Percentiles rank a stretch among this genome's conserved stretches.
Conservation (phyloP, 2,888 invertebrate genomes). For the Gibbula magus region DNA sequence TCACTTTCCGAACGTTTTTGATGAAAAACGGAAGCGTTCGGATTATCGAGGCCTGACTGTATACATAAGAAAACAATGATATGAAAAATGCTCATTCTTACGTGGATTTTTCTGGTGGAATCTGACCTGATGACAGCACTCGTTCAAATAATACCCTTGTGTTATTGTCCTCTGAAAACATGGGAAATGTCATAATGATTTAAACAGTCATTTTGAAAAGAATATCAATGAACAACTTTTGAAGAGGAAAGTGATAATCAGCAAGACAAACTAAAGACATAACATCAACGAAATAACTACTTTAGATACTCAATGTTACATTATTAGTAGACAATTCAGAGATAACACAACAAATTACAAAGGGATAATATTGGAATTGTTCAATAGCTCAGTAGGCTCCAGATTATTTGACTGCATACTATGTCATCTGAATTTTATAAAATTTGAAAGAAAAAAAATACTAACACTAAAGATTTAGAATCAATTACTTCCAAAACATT, state of each 20-base stretch:
- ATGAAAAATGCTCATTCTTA: conserved; percentile 76
- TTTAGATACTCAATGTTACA: too few relatives aligned
- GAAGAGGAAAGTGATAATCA: background rate
- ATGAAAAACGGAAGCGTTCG: too few relatives aligned
- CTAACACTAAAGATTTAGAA: too few relatives aligned
- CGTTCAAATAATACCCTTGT: conserved; percentile 98
- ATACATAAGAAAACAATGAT: background rate
- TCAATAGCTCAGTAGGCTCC: too few relatives aligned
- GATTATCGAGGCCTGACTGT: background rate
- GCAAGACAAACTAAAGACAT: background rate
- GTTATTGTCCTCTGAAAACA: conserved; percentile 94
- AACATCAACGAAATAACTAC: too few relatives aligned
- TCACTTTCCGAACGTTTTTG: too few relatives aligned
- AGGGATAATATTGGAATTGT: too few relatives aligned
- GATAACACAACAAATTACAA: too few relatives aligned
- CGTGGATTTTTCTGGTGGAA: conserved; percentile 90
- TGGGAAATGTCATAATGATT: background rate
- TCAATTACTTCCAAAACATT: too few relatives aligned
- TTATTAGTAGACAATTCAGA: background rate
- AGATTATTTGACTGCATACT: too few relatives aligned
- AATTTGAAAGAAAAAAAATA: too few relatives aligned
- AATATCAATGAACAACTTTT: background rate
- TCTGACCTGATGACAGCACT: conserved; percentile 92
- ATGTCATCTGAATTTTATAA: too few relatives aligned
- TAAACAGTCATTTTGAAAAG: background rate